Conservation (phyloP, 2,888 invertebrate species). For the Hirtodrosophila duncani region DNA sequence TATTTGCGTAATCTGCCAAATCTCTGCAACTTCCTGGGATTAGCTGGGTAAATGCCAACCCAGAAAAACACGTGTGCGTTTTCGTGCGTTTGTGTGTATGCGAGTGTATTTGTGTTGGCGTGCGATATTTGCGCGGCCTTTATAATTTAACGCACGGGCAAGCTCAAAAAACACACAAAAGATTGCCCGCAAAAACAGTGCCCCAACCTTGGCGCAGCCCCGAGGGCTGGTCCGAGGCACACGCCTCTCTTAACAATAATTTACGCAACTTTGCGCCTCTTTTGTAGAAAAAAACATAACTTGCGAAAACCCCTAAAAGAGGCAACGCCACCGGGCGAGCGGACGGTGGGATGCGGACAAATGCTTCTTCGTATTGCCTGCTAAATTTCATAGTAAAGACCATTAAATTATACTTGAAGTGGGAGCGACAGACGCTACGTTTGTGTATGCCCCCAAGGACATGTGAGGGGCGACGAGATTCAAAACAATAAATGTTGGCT, state of each 20-base stretch:
- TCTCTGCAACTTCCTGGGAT: slow-evolving; percentile 67
- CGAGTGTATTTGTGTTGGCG: slow-evolving; percentile 16
- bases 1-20: slow-evolving; percentile 53
- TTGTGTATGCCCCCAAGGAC: slow-evolving; percentile 21
- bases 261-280: slow-evolving; percentile 70
- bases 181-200: slow-evolving; percentile 36
- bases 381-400: slow-evolving; percentile 65
- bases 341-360: slow-evolving; percentile 3
- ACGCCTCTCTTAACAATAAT: slow-evolving; percentile 69
- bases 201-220: too few relatives aligned
- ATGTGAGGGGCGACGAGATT: slow-evolving; percentile 18
- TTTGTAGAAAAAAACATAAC: slow-evolving; percentile 66
- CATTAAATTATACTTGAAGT: slow-evolving; percentile 56
- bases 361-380: slow-evolving; percentile 21
- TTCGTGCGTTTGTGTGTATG: slow-evolving; percentile 6
- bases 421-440: not conserved
- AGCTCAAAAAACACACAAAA: slow-evolving; percentile 70
- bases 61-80: slow-evolving; percentile 13
- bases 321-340: slow-evolving; percentile 11
- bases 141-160: slow-evolving; percentile 70
- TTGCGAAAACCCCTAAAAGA: slow-evolving; percentile 52
- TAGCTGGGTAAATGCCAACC: slow-evolving; percentile 49
- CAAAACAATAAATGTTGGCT: slow-evolving; percentile 59
- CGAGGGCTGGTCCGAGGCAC: too few relatives aligned
- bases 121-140: slow-evolving; percentile 54